phyloP scores from a whole-genome alignment of 2,113 vertebrate genomes.

The Heterochromis multidens region DNA sequence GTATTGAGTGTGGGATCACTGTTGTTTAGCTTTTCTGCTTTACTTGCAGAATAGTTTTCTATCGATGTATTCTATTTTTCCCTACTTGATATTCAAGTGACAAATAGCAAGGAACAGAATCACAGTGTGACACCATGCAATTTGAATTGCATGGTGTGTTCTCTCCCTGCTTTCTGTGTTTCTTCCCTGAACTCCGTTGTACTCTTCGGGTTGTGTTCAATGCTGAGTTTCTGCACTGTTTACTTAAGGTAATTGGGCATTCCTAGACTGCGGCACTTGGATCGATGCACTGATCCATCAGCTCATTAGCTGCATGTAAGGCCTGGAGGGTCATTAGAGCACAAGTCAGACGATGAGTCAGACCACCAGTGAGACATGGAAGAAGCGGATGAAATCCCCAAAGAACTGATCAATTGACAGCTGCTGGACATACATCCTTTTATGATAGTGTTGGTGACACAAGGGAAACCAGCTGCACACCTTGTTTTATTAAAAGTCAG shows the following conservation, averaged over 20 bases:
- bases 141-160: slow-evolving; percentile 50
- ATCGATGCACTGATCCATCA: slow-evolving; percentile 71
- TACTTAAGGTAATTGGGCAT: slow-evolving; percentile 70
- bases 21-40: slow-evolving; percentile 21
- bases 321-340: slow-evolving; percentile 58
- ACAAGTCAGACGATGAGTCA: slow-evolving; percentile 44
- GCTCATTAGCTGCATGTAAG: slow-evolving; percentile 69
- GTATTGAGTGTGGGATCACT: not conserved
- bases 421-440: slow-evolving; percentile 30
- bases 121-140: slow-evolving; percentile 35
- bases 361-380: slow-evolving; percentile 28
- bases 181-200: slow-evolving; percentile 24
- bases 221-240: slow-evolving; percentile 51
- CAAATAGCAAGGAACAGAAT: slow-evolving; percentile 43
- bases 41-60: slow-evolving; percentile 14
- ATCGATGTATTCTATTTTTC: slow-evolving; percentile 31
- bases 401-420: slow-evolving; percentile 49
- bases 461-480: slow-evolving; percentile 22
- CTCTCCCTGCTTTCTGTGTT: slow-evolving; percentile 24
- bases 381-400: slow-evolving; percentile 35
- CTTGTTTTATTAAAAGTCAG: slow-evolving; percentile 66
- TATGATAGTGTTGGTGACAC: slow-evolving; percentile 25
- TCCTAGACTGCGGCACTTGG: slow-evolving; percentile 52
- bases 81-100: slow-evolving; percentile 53
- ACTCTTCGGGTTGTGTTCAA: slow-evolving; percentile 22